Conservation (phyloP, 2,797 vertebrate species). For the Amblyopsis hoosieri region DNA sequence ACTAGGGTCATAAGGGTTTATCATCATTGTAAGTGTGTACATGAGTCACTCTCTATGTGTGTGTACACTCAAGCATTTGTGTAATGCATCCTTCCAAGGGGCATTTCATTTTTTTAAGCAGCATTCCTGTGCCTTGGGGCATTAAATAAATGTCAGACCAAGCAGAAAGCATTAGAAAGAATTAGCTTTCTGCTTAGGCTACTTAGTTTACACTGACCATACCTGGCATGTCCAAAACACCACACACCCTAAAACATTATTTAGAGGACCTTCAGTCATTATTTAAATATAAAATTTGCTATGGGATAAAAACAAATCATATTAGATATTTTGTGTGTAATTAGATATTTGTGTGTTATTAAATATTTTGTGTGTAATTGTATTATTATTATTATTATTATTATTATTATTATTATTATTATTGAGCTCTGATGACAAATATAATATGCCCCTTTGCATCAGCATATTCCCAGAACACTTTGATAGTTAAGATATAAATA, state of each 20-base stretch:
- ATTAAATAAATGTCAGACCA: conserved; percentile 60
- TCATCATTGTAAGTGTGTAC: conserved; percentile 9
- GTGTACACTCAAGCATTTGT: neutral
- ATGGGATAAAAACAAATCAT: too few species aligned
- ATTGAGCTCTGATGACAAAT: too few species aligned
- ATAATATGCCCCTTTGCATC: too few species aligned
- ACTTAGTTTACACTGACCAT: conserved; percentile 58
- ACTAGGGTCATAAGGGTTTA: neutral
- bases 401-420: too few species aligned
- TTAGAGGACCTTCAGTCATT: too few species aligned
- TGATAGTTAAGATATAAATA: too few species aligned
- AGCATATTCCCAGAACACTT: too few species aligned
- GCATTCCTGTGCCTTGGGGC: conserved; percentile 55
- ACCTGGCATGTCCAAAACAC: conserved; percentile 34
- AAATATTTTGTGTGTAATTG: too few species aligned
- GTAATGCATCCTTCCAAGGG: conserved; percentile 30
- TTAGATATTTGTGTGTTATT: too few species aligned
- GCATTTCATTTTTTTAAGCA: conserved; percentile 50
- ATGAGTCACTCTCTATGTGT: conserved; percentile 1
- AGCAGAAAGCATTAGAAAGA: conserved; percentile 69
- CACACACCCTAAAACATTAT: conserved; percentile 15
- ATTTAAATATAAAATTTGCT: too few species aligned
- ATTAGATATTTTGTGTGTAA: too few species aligned
- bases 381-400: too few species aligned
- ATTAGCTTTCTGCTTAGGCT: conserved; percentile 41